Conservation (phyloP, 2,797 vertebrate species). For the Rousettus madagascariensis region DNA sequence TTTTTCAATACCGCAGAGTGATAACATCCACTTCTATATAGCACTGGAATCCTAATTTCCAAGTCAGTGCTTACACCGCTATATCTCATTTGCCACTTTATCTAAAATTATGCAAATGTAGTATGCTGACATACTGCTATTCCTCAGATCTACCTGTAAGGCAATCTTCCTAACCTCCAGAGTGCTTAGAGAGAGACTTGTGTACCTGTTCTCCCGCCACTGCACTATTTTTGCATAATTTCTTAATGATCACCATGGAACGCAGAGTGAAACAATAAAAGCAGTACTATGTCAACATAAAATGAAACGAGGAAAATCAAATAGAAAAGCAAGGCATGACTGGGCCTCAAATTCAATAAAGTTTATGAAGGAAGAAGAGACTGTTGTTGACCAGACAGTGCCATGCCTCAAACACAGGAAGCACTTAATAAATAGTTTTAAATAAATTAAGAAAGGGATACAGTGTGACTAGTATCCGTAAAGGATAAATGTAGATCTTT, state of each 20-base stretch:
- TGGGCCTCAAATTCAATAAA: background rate
- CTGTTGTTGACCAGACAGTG: background rate
- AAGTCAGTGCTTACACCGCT: background rate
- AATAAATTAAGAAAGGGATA: background rate
- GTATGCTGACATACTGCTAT: background rate
- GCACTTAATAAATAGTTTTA: background rate
- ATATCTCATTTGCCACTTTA: background rate
- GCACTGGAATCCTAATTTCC: background rate
- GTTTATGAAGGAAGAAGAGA: background rate
- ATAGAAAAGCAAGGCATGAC: background rate
- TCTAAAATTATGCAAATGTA: background rate
- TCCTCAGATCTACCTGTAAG: background rate
- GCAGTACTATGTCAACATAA: background rate
- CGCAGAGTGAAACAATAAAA: background rate
- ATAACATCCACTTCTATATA: background rate
- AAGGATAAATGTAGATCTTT: background rate
- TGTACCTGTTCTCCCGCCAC: background rate
- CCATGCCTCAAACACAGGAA: background rate
- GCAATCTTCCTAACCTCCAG: background rate
- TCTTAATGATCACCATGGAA: background rate
- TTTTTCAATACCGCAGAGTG: background rate
- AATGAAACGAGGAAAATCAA: background rate
- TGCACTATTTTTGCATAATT: background rate
- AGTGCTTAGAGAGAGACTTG: background rate
- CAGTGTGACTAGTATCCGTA: background rate